Base-by-base conservation (phyloP, 2,888 invertebrate species). In the Cantharis flavilabris region DNA sequence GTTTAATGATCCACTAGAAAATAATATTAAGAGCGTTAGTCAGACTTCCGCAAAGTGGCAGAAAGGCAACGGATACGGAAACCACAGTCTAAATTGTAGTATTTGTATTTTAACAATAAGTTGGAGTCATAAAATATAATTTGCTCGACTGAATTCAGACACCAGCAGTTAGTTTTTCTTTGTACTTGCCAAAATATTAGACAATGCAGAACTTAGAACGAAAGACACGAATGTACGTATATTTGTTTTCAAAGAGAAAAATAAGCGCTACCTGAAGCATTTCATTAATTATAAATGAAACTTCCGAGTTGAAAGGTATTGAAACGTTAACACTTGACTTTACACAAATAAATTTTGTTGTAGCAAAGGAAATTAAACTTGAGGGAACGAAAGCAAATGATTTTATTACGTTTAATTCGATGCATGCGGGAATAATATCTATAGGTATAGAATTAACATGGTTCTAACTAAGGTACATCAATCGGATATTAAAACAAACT, bases 31-130 rank as follows among this genome's bases (percentile, higher is more conserved):
- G 79, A 79, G 81, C 80, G 82, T 84, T 84, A 85, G 83, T 84
- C 85, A 83, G 84, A 84, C 84, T 84, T 84, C 84, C 85, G 85
- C 84, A 85, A 83, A 79, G 82, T 77, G 82, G 80, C 76, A 80
- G 80, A 81, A 83, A 81, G 80, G 80, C 81, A 85, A 82, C 84
- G 85, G 85, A 85, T 82, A 74, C 84, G 84, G 84, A 86, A 85
- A 83, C 84, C 83, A 81, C 83, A 83, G 81, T 81, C 82, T 82
- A 79, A 77, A 80, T 79, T 79, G 78, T 81, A 67, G 64, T 67
- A 67, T 67, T 67, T 67, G 65, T 67, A 67, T 20, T 26, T 26
- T 13, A 67, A 67, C 65, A 67, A 67, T 67, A 26, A 67, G 23
- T 67, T 67, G 20, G 65, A 67, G 65, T 23, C 65, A 26, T 67